Conservation (phyloP, 1,140 invertebrate species). For the Bombus breviceps region DNA sequence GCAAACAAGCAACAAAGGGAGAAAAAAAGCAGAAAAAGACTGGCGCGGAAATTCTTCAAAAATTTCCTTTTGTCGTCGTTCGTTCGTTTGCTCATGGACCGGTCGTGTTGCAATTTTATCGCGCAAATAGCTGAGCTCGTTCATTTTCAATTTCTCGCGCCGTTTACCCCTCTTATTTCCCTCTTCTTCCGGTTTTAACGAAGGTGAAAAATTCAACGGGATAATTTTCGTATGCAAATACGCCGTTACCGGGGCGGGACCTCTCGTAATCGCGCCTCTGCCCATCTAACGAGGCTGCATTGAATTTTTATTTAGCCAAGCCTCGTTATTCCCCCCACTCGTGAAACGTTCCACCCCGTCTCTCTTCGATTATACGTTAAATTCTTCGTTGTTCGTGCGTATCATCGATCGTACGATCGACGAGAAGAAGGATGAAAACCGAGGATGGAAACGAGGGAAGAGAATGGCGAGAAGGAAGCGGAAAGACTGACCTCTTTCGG, state of each 20-base stretch:
- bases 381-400: conserved; percentile 42
- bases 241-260: conserved; percentile 25
- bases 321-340: conserved; percentile 54
- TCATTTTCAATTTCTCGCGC: conserved; percentile 50
- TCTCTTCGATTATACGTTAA: conserved; percentile 57
- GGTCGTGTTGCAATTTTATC: conserved; percentile 43
- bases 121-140: conserved; percentile 36
- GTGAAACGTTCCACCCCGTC: conserved; percentile 30
- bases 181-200: conserved; percentile 48
- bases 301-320: conserved; percentile 62
- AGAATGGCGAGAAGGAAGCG: neutral
- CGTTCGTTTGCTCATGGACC: too few species aligned
- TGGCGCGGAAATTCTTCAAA: neutral
- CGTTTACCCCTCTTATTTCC: conserved; percentile 33
- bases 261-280: conserved; percentile 45
- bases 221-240: conserved; percentile 63
- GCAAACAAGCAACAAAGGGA: conserved; percentile 3
- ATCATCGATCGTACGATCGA: neutral
- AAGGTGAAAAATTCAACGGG: conserved; percentile 52
- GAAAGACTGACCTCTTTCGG: conserved; percentile 22
- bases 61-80: conserved; percentile 11
- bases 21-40: neutral
- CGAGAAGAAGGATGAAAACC: neutral
- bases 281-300: conserved; percentile 46
- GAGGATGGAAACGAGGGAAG: neutral